Conservation (phyloP, 2,888 invertebrate species). For the Nipponacmea schrenckii region DNA sequence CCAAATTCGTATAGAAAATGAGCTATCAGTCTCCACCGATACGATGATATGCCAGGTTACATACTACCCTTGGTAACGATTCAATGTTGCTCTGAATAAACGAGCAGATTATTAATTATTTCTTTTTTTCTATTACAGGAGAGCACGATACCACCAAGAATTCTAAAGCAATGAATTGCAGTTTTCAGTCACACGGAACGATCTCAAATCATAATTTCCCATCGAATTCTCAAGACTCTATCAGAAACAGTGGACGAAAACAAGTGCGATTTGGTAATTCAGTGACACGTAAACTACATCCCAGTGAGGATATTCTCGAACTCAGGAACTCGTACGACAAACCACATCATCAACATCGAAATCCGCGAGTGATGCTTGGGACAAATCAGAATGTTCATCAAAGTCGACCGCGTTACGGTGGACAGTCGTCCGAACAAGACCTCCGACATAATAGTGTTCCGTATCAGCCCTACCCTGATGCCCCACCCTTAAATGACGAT, state of each 20-base stretch:
- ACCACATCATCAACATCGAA: not conserved
- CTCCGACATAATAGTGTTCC: too few species aligned
- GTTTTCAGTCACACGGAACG: not conserved
- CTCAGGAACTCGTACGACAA: not conserved
- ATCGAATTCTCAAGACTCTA: too few species aligned
- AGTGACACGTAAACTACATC: not conserved
- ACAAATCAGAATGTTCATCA: not conserved
- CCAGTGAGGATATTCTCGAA: not conserved
- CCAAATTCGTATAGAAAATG: too few species aligned
- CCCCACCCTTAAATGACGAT: too few species aligned
- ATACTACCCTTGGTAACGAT: too few species aligned
- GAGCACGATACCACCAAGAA: not conserved
- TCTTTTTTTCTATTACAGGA: not conserved
- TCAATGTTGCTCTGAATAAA: too few species aligned
- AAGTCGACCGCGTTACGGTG: not conserved
- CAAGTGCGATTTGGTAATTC: slow-evolving; percentile 37
- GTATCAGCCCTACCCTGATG: too few species aligned
- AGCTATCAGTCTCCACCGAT: too few species aligned
- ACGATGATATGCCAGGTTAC: too few species aligned
- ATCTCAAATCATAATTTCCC: too few species aligned
- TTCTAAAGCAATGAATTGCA: not conserved
- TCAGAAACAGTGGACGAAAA: slow-evolving; percentile 28
- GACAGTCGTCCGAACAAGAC: not conserved
- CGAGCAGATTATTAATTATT: too few species aligned
- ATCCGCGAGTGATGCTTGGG: not conserved